Evolutionary conservation across 1,140 invertebrate species (phyloP).

Genomic region (Bombus ignitus): DNA sequence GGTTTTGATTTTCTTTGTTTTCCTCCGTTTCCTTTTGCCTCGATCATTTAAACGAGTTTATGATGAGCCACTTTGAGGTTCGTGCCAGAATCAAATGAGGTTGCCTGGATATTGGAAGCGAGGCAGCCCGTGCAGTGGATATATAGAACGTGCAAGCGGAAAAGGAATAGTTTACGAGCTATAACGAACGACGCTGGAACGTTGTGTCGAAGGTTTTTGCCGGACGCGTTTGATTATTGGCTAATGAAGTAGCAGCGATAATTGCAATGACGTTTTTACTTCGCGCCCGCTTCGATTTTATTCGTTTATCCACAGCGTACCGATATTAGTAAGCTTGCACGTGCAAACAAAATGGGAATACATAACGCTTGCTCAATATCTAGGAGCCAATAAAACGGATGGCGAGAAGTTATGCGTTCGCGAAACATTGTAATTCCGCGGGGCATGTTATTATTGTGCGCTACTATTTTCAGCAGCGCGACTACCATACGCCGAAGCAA

Average conservation of each 20-base stretch:
- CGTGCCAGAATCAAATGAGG: conserved; percentile 15
- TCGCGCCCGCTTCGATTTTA: not conserved
- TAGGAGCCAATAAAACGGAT: not conserved
- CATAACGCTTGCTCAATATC: not conserved
- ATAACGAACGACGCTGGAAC: conserved; percentile 11
- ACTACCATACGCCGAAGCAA: not conserved
- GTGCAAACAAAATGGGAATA: not conserved
- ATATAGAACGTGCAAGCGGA: not conserved
- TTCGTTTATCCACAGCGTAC: not conserved
- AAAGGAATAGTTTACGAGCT: not conserved
- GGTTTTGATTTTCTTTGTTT: not conserved
- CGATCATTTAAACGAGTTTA: conserved; percentile 31
- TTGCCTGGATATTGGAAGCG: conserved; percentile 14
- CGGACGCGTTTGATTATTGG: conserved; percentile 7
- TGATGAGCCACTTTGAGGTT: conserved; percentile 28
- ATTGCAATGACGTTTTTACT: conserved; percentile 2
- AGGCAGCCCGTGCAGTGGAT: not conserved
- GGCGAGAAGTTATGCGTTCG: conserved; percentile 3
- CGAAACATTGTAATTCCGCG: not conserved
- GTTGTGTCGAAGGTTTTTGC: conserved; percentile 4
- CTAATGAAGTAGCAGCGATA: conserved; percentile 16
- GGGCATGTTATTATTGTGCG: not conserved
- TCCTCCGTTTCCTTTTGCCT: not conserved
- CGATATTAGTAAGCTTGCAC: not conserved
- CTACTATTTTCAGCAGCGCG: not conserved